Evolutionary conservation across 1,140 invertebrate genomes (phyloP), one percentile per base, ranked within the genome.

Genomic region (Achatina immaculata): DNA sequence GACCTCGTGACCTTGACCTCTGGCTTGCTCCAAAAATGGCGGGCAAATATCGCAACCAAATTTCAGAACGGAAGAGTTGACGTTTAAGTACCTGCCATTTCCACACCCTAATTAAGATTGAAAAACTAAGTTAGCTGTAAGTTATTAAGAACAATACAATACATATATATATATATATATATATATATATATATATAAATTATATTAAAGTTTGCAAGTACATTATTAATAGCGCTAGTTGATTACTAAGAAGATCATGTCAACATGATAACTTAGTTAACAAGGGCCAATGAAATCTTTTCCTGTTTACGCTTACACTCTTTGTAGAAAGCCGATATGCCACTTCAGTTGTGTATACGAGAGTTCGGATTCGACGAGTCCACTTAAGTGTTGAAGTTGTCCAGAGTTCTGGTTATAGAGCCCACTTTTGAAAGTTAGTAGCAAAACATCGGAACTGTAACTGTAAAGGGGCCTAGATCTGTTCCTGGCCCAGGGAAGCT

Each of bases 11-110:
- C 95, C 94, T 88, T 95, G 94, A 87, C 95, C 93, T 82, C 94
- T 92, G 19, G 96, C 96, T 62, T 95, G 93, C 81, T 95, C 93
- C 40, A 95, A 94, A 75, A 98, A 93, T 78, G 95, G 93, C 82
- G 93, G 93, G 91, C 96, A 98, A 78, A 95, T 94, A 91, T 98
- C 97, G 45, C 94, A 95, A 40, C 97, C 97, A 78, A 98, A 93
- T 87, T 95, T 95, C 92, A 94, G 96, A 83, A 97, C 94, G 78
- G 94, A 94, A 62, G 95, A 95, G 90, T 97, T 98, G 85, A 97
- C 93, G 88, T 94, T 95, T 83, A 98, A 92, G 91, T 98, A 98
- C 89, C 97, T 96, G 36, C 97, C 97, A 91, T 96, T 97, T 82
- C 97, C 97, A 92, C 97, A 98, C 81, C 96, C 96, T 96, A 90